Evolutionary conservation across 1,140 invertebrate genomes (phyloP), one percentile per base, ranked within the genome.

Genomic region (Drosophila funebris): DNA sequence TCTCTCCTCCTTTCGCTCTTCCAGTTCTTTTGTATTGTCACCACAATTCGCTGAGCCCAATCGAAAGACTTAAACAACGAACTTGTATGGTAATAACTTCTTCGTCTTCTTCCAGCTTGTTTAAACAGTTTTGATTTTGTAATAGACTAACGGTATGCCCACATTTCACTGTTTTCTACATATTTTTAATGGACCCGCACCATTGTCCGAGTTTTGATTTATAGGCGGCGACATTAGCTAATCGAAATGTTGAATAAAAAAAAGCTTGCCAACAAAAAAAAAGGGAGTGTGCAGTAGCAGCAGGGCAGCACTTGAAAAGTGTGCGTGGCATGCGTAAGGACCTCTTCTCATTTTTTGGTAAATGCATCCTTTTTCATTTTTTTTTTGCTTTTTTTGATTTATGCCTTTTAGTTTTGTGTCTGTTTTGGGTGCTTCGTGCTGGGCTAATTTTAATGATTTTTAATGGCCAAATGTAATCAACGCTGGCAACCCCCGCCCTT

Each of bases 381-480:
- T 74, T 50, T 36, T 62, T 18, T 70, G 53, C 41, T 36, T 82
- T 73, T 73, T 70, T 78, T 83, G 78, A 88, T 88, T 88, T 83
- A 87, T 88, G 64, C 43, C 37, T 53, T 44, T 36, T 71, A 27
- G 52, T 39, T 48, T 41, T 20, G 73, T 76, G 61, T 87, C 66
- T 87, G 66, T 73, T 78, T 71, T 87, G 77, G 77, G 36, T 69
- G 66, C 58, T 44, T 27, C 44, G 29, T 61, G 63, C 70, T 56
- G 50, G 46, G 74, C 63, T 75, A 66, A 73, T 74, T 78, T 78
- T 78, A 78, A 78, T 78, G 76, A 75, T 78, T 78, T 76, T 87
- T 87, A 87, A 87, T 87, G 83, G 85, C 44, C 76, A 81, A 87
- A 87, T 87, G 81, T 72, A 87, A 87, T 87, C 83, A 87, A 87